These are phyloP conservation scores for Micrasema minimum DNA, from an alignment of 1,140 invertebrate species.

Conservation along the genomic window DNA sequence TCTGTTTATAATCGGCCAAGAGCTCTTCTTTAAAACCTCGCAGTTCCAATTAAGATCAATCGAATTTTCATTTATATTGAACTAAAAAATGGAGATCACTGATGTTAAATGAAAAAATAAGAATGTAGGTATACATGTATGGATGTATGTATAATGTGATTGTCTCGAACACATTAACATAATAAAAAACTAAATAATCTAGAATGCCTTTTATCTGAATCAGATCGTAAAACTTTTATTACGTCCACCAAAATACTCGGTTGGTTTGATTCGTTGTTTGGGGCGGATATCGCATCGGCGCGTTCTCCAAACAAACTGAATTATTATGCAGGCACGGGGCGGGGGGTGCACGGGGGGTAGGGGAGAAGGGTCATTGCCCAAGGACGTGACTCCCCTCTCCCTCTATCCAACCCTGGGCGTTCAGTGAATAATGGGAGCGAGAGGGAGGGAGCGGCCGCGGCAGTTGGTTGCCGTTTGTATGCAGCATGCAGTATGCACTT, in stretches of 20 bases:
- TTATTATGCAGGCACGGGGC: not conserved
- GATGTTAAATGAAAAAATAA: too few relatives aligned
- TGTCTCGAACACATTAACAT: not conserved
- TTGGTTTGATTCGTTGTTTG: not conserved
- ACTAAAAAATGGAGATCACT: too few relatives aligned
- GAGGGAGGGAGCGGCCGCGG: not conserved
- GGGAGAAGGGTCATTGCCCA: slow-evolving; percentile 31
- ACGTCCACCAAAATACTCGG: slow-evolving; percentile 4
- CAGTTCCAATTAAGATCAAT: slow-evolving; percentile 21
- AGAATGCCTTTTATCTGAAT: slow-evolving; percentile 1
- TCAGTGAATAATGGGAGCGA: not conserved
- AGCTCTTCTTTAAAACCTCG: not conserved
- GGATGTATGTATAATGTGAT: not conserved
- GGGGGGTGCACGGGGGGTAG: not conserved
- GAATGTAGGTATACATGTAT: too few relatives aligned
- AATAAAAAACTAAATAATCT: slow-evolving; percentile 2
- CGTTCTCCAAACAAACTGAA: not conserved
- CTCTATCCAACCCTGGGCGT: not conserved
- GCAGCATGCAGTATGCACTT: slow-evolving; percentile 22
- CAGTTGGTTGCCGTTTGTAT: too few relatives aligned
- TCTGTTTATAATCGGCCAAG: slow-evolving; percentile 23
- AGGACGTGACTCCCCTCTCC: slow-evolving; percentile 24
- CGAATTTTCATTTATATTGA: too few relatives aligned
- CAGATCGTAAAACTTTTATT: slow-evolving; percentile 15
- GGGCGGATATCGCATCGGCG: slow-evolving; percentile 8